Base-by-base conservation (phyloP, 2,888 invertebrate species). In the Tinea trinotella region DNA sequence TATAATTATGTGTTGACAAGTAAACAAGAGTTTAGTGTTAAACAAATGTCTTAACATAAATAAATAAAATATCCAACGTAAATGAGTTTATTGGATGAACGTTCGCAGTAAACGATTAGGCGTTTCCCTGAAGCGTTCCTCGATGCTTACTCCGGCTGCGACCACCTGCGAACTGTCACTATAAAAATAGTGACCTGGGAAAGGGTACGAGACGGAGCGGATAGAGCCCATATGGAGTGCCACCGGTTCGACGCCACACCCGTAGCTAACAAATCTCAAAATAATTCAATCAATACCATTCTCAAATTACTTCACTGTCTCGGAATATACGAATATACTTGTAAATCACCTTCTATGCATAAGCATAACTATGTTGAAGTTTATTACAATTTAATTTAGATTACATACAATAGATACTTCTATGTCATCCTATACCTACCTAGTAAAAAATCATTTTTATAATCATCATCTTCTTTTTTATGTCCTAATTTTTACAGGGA, bases 141-240 rank as follows among this genome's bases (percentile, higher is more conserved):
- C 35, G 35, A 10, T 30, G 24, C 44, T 30, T 20, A 20, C 34
- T 30, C 54, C 52, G 54, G 40, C 53, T 36, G 36, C 61, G 62
- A 64, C 80, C 82, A 82, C 82, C 81, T 84, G 84, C 76, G 61
- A 70, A 77, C 77, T 79, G 82, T 84, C 84, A 82, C 75, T 82
- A 82, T 77, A 72, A 77, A 84, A 84, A 83, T 83, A 83, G 81
- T 80, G 79, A 76, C 68, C 73, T 68, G 77, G 74, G 81, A 83
- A 84, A 84, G 83, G 83, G 83, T 83, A 79, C 77, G 67, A 69
- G 18, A 20, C 19, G 19, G 48, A 20, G 13, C 50, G 50, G 50
- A 83, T 76, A 72, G 57, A 70, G 68, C 68, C 75, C 83, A 82
- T 82, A 80, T 83, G 83, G 83, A 72, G 71, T 24, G 24, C n/a